phyloP scores from a whole-genome alignment of 2,888 invertebrate genomes.

The Sacculina carcini region DNA sequence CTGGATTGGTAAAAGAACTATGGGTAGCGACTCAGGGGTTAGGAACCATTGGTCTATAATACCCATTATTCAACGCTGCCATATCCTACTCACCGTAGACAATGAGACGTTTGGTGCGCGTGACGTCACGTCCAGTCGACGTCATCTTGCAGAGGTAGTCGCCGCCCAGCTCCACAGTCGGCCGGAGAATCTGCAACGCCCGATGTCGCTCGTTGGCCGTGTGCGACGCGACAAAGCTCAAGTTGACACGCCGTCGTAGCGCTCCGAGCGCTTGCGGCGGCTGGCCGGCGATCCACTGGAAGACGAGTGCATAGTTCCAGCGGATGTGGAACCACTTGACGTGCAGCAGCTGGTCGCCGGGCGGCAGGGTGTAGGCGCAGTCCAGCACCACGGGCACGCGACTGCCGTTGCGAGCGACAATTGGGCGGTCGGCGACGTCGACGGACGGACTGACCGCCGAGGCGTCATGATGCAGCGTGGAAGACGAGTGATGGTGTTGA shows the following conservation, averaged over 20 bases:
- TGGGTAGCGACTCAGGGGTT: no score
- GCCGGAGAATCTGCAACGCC: slow-evolving; percentile 37
- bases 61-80: neutral
- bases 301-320: slow-evolving; percentile 36
- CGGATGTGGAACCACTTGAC: slow-evolving; percentile 43
- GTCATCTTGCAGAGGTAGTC: slow-evolving; percentile 41
- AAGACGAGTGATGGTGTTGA: no score
- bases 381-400: slow-evolving; percentile 32
- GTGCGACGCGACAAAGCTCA: slow-evolving; percentile 34
- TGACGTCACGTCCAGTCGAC: slow-evolving; percentile 21
- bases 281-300: slow-evolving; percentile 44
- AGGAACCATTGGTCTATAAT: neutral
- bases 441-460: no score
- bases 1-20: no score
- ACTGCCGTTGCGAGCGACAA: slow-evolving; percentile 29
- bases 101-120: slow-evolving; percentile 28
- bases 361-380: slow-evolving; percentile 40
- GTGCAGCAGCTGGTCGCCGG: slow-evolving; percentile 33
- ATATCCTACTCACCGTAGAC: slow-evolving; percentile 32
- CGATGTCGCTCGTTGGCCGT: slow-evolving; percentile 29
- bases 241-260: slow-evolving; percentile 30
- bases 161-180: slow-evolving; percentile 39
- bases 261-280: slow-evolving; percentile 23
- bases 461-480: no score
- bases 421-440: neutral